Conservation (phyloP, 64 coral and sea anemone species). For the Pachyseris speciosa region DNA sequence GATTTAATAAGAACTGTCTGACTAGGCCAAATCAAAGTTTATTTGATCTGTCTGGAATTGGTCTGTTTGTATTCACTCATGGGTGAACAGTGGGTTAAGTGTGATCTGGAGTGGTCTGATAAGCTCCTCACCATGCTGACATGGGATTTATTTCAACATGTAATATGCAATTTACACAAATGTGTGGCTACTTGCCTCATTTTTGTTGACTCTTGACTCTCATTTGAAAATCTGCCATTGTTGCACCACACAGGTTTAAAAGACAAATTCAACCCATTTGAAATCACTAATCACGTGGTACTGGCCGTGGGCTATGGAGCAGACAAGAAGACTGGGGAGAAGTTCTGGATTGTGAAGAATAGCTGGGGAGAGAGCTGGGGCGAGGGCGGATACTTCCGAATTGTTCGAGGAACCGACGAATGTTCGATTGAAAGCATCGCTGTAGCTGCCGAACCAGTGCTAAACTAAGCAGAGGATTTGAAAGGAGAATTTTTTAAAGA, state of each 20-base stretch:
- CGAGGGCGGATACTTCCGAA: constrained; percentile 79
- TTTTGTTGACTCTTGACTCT: background rate
- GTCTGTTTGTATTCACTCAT: too few relatives aligned
- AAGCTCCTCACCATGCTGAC: too few relatives aligned
- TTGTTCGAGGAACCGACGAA: constrained; percentile 76
- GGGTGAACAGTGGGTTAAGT: too few relatives aligned
- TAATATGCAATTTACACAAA: too few relatives aligned
- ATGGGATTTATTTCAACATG: too few relatives aligned
- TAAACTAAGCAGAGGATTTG: background rate
- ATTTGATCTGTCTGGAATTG: too few relatives aligned
- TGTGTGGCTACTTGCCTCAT: too few relatives aligned
- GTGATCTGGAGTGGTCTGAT: too few relatives aligned
- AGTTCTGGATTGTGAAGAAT: constrained; percentile 90
- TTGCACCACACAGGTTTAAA: constrained; percentile 63
- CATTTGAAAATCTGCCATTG: background rate
- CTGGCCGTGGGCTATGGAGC: constrained; percentile 77
- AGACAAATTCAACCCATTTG: constrained; percentile 90
- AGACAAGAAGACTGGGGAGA: constrained; percentile 70
- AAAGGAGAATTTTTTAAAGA: too few relatives aligned
- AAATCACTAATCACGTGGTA: constrained; percentile 83
- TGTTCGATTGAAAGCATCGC: constrained; percentile 81
- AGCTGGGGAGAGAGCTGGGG: constrained; percentile 81
- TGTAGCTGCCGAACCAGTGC: constrained; percentile 37
- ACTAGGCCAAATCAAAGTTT: too few relatives aligned
- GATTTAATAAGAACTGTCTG: too few relatives aligned